Percentiles rank a stretch among this genome's conserved stretches.
These are phyloP conservation scores for Oenanthe melanoleuca DNA, from an alignment of 2,113 vertebrate genomes.

Conservation along the genomic window DNA sequence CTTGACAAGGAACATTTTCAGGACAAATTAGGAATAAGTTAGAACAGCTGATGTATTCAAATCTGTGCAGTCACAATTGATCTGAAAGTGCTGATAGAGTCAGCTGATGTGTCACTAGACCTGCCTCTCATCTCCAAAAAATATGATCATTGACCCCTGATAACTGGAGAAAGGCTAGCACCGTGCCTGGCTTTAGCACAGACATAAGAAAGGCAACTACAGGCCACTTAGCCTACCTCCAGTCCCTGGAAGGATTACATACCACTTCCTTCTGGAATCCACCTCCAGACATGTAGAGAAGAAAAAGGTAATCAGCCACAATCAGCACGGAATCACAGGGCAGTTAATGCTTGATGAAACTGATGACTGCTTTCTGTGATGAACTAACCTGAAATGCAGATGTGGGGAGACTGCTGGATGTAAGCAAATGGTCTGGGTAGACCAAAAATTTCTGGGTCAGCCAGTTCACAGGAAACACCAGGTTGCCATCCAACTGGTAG, in stretches of 20 bases:
- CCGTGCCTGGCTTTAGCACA: neutral
- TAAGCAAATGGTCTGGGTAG: neutral
- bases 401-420: neutral
- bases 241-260: neutral
- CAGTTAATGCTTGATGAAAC: neutral
- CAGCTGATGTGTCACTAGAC: neutral
- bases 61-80: neutral
- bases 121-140: neutral
- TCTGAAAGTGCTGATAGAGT: neutral
- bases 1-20: neutral
- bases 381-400: slow-evolving; percentile 1
- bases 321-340: neutral
- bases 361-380: neutral
- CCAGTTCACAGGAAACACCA: neutral
- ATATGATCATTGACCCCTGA: neutral
- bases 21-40: neutral
- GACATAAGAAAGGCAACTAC: neutral
- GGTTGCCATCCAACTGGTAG: neutral
- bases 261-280: slow-evolving; percentile 25
- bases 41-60: neutral
- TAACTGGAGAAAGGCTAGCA: neutral
- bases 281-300: neutral
- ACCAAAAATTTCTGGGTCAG: neutral
- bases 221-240: neutral
- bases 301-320: slow-evolving; percentile 10